A percentile compares a stretch with the other conserved stretches of the same genome.
Evolutionary conservation across 2,888 invertebrate genomes (phyloP).

Genomic region (Miltochrista miniata): DNA sequence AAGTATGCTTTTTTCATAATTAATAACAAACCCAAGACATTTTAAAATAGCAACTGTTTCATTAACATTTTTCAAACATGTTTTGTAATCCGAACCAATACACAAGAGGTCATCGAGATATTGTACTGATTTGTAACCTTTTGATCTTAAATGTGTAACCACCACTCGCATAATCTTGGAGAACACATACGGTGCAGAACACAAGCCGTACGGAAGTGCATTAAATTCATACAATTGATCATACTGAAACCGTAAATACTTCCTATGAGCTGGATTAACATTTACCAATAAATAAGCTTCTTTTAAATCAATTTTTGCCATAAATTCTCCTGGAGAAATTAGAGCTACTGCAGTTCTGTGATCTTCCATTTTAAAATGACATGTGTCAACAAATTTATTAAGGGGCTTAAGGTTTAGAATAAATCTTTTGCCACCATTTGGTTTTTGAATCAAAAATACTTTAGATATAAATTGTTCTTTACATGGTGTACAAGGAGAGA

Average conservation of each 20-base stretch:
- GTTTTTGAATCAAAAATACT: not conserved
- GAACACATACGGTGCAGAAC: constrained; percentile 20
- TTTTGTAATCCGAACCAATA: not conserved
- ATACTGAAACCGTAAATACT: not conserved
- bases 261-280: not conserved
- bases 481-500: not conserved
- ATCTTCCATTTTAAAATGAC: not conserved
- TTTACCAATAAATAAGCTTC: not conserved
- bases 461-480: not conserved
- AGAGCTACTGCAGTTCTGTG: not conserved
- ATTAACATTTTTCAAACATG: constrained; percentile 7
- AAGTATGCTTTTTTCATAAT: not conserved
- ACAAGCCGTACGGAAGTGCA: constrained; percentile 18
- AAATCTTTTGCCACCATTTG: not conserved
- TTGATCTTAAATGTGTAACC: constrained; percentile 8
- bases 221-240: not conserved
- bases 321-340: not conserved
- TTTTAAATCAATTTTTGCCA: not conserved
- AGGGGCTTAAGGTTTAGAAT: not conserved
- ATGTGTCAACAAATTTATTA: not conserved
- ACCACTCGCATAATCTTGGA: constrained; percentile 5
- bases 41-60: not conserved
- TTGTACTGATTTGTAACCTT: constrained; percentile 13
- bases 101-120: constrained; percentile 20
- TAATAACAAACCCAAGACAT: not conserved